Evolutionary conservation across 2,113 vertebrate genomes (phyloP), one percentile per base, ranked within the genome.

Genomic region (Puma concolor): DNA sequence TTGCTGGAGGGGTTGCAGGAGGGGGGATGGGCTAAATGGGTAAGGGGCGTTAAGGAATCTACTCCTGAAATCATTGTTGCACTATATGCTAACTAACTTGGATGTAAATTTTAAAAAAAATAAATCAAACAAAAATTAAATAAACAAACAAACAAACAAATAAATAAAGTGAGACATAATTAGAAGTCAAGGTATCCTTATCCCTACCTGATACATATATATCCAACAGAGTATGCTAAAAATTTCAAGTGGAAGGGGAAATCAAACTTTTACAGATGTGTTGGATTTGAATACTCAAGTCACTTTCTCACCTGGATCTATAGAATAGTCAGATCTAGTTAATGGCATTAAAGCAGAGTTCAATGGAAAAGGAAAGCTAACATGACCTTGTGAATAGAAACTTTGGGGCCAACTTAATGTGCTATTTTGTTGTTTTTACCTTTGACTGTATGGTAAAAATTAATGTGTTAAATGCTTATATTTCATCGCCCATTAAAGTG

Each of bases 401-500:
- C 4, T 17, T 94, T 63, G 54, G 29, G 4, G 7, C 6, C 60
- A 82, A 87, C 77, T 96, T 52, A 91, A 48, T 48, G 81, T 54
- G 36, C 16, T 66, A 16, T 44, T 88, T 92, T 72, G 5, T 50
- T 74, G 41, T 89, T 86, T 88, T 23, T 66, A 71, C 8, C 54
- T 72, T 21, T 57, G 57, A 89, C n/a, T 33, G 2, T 82, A 71
- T 16, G 66, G 4, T 29, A 81, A 50, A 13, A 94, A 95, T 88
- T 84, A 76, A 69, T 31, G 23, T 85, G 36, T 60, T 88, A 23
- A 27, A 44, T 71, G 25, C 27, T 33, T 88, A 81, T 88, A 86
- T 76, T 94, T 93, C 25, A 76, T 71, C 48, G 72, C 54, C 21
- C 27, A 84, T 84, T 96, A 93, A 93, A 88, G 12, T 92, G 6